These are phyloP conservation scores for Drosophila monieri DNA, from an alignment of 2,888 invertebrate genomes.

Conservation along the genomic window DNA sequence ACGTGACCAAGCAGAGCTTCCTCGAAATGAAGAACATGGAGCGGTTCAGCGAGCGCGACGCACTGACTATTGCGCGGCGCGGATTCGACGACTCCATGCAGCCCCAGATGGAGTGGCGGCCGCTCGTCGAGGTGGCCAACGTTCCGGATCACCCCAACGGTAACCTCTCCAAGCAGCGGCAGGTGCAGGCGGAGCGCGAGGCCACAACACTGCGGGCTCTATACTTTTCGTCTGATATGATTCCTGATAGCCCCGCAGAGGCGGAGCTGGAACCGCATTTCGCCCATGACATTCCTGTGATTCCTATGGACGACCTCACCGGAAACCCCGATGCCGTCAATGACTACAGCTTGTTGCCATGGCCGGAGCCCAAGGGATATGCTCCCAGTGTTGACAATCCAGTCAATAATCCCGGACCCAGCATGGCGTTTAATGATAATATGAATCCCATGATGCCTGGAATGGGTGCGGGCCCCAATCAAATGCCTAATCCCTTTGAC, in stretches of 20 bases:
- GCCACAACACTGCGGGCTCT: conserved; percentile 92
- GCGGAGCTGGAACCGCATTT: conserved; percentile 93
- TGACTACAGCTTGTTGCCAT: conserved; percentile 90
- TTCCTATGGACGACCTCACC: conserved; percentile 94
- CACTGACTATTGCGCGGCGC: conserved; percentile 91
- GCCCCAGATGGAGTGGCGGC: conserved; percentile 90
- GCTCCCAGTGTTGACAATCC: conserved; percentile 15
- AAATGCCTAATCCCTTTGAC: conserved; percentile 72
- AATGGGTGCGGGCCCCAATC: conserved; percentile 42
- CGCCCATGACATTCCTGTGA: conserved; percentile 90
- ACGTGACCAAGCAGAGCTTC: conserved; percentile 94
- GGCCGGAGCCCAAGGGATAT: conserved; percentile 92
- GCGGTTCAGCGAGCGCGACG: conserved; percentile 92
- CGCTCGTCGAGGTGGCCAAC: conserved; percentile 88
- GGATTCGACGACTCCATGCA: conserved; percentile 92
- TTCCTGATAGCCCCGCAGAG: conserved; percentile 94
- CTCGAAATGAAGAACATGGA: conserved; percentile 96
- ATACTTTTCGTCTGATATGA: conserved; percentile 91
- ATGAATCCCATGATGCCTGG: conserved; percentile 37
- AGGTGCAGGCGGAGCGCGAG: conserved; percentile 94
- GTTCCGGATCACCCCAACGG: conserved; percentile 89
- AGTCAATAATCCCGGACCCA: background rate
- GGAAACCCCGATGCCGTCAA: conserved; percentile 92
- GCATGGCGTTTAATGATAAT: conserved; percentile 40
- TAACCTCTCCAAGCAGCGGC: conserved; percentile 93